Base-by-base conservation (phyloP, 2,888 invertebrate species). In the Quadriops clusia region DNA sequence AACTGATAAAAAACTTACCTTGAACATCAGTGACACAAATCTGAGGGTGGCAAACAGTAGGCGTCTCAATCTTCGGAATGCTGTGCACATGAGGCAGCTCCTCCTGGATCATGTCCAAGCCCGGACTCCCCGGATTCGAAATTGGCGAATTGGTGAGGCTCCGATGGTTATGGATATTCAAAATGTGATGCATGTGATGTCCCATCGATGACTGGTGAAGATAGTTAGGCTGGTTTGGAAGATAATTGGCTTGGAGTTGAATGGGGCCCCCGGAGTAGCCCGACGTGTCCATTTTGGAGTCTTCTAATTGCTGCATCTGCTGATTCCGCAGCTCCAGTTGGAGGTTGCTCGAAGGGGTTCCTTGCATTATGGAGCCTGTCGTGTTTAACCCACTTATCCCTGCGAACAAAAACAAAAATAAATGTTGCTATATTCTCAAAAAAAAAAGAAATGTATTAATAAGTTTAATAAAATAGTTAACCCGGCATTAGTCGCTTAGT, bases 11-110 rank as follows among this genome's bases (percentile, higher is more conserved):
- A n/a, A n/a, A 40, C 42, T 43, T 38, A 54, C 91, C 91, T 30
- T 84, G 68, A 30, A 90, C 89, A 54, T 93, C 91, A 0, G 93
- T 93, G 6, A 93, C 70, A 44, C 87, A 90, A 37, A 93, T 93
- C 58, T 89, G 89, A 0, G 93, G 90, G 54, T 82, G 75, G 23
- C 46, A 42, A 9, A 46, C 32, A 5, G 34, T 50, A 45, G 43
- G 50, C 54, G 36, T 53, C 49, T 40, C 61, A 54, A 42, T 46
- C 57, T 53, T 39, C 49, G 60, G 44, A 52, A 56, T 10, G 54
- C 60, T 14, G 51, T 63, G 43, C 51, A 49, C 59, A 0, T 67
- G 66, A 0, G 74, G 73, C 39, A 77, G 74, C 52, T 77, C 77
- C 50, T 77, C 77, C 54, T 79, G 82, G 26, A 84, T 85, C 72